Percentiles rank a stretch among this genome's conserved stretches.
Conservation (phyloP, 2,113 vertebrate genomes). For the Bungarus multicinctus region DNA sequence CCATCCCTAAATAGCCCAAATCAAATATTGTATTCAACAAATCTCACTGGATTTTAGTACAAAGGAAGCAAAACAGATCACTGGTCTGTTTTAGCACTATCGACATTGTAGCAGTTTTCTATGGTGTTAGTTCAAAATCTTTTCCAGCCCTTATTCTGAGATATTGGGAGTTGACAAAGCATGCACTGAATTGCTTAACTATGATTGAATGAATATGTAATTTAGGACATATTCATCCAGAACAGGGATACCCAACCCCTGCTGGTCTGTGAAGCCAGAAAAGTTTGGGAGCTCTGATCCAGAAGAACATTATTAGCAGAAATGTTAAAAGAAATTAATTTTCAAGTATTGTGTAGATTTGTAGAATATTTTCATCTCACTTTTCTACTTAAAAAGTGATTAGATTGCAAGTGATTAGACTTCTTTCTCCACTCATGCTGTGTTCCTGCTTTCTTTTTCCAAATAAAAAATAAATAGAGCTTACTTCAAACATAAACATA, state of each 20-base stretch:
- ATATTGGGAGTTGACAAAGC: neutral
- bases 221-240: neutral
- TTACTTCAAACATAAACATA: slow-evolving; percentile 93
- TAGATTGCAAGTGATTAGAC: neutral
- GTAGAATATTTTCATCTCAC: neutral
- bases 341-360: neutral
- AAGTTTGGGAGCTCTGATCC: neutral
- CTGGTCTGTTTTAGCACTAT: neutral
- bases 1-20: neutral
- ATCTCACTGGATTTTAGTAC: neutral
- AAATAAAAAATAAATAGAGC: neutral
- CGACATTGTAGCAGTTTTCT: neutral
- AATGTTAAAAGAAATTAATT: neutral
- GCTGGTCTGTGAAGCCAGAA: too few relatives aligned
- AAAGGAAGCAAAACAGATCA: neutral
- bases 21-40: neutral
- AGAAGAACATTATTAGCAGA: neutral
- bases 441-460: neutral
- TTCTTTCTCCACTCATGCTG: neutral
- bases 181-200: neutral
- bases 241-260: too few relatives aligned
- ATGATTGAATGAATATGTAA: neutral
- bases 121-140: neutral
- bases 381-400: neutral
- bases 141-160: neutral